Percentiles rank a stretch among this genome's conserved stretches.
phyloP scores from a whole-genome alignment of 2,113 vertebrate genomes.

The Cervus canadensis region DNA sequence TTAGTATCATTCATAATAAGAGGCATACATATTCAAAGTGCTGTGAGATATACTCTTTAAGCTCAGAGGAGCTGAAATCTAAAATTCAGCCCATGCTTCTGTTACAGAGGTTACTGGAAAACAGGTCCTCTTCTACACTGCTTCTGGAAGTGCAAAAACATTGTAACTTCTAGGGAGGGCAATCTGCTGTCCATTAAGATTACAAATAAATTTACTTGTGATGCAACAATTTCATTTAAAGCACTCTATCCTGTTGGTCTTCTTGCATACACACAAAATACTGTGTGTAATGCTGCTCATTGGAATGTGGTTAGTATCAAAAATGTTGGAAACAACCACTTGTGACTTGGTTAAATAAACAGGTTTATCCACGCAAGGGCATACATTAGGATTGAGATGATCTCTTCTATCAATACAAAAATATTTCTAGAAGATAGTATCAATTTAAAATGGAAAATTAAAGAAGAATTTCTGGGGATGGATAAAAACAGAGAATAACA shows the following conservation, averaged over 20 bases:
- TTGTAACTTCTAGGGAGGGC: background rate
- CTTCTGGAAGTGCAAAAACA: background rate
- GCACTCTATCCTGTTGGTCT: background rate
- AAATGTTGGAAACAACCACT: background rate
- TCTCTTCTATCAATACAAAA: background rate
- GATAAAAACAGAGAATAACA: background rate
- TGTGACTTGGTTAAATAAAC: background rate
- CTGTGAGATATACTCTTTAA: background rate
- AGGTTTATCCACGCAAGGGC: background rate
- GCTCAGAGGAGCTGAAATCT: background rate
- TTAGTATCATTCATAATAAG: background rate
- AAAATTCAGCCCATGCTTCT: background rate
- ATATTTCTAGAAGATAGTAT: background rate
- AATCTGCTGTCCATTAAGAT: background rate
- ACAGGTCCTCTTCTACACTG: background rate
- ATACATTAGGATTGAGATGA: background rate
- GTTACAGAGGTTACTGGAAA: background rate
- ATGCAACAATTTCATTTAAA: background rate
- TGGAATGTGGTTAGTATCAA: background rate
- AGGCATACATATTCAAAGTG: background rate
- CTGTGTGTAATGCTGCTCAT: background rate
- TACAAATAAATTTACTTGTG: background rate
- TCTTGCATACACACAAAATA: background rate
- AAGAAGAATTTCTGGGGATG: background rate
- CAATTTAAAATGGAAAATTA: background rate